Evolutionary conservation across 2,113 vertebrate species (phyloP).

Genomic region (Entomyzon cyanotis): DNA sequence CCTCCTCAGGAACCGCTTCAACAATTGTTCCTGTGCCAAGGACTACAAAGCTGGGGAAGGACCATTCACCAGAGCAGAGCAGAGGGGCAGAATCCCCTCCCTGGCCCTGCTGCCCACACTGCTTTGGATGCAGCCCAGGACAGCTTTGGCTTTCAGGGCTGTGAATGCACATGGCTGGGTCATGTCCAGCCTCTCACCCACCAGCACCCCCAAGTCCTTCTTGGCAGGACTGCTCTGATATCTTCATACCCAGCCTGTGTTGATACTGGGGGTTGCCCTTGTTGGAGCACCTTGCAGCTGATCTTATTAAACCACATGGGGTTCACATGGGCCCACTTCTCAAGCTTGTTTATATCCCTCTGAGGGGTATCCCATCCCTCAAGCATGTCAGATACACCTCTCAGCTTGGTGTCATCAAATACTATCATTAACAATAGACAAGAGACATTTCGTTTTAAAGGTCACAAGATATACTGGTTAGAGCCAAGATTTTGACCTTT

Average conservation of each 20-base stretch:
- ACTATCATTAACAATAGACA: not conserved
- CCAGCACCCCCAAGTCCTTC: not conserved
- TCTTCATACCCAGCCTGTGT: not conserved
- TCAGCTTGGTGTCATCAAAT: not conserved
- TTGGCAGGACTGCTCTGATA: rapidly evolving
- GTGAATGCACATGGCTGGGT: not conserved
- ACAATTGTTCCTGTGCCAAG: not conserved
- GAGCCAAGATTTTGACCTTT: not conserved
- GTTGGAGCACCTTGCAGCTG: not conserved
- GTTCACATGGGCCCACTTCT: not conserved
- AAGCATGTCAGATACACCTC: not conserved
- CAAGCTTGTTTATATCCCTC: not conserved
- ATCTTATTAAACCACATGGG: not conserved
- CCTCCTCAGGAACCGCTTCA: rapidly evolving
- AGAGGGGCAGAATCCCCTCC: not conserved
- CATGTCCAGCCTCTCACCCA: not conserved
- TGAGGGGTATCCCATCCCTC: not conserved
- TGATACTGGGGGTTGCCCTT: rapidly evolving
- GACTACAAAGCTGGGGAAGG: not conserved
- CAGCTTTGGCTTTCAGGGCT: rapidly evolving
- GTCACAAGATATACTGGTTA: not conserved
- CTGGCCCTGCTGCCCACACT: rapidly evolving
- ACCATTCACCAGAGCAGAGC: not conserved
- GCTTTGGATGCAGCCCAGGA: not conserved
- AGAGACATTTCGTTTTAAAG: not conserved